These are phyloP conservation scores for Cremastobaeus sp. DNA, from an alignment of 2,888 invertebrate species.

Conservation along the genomic window DNA sequence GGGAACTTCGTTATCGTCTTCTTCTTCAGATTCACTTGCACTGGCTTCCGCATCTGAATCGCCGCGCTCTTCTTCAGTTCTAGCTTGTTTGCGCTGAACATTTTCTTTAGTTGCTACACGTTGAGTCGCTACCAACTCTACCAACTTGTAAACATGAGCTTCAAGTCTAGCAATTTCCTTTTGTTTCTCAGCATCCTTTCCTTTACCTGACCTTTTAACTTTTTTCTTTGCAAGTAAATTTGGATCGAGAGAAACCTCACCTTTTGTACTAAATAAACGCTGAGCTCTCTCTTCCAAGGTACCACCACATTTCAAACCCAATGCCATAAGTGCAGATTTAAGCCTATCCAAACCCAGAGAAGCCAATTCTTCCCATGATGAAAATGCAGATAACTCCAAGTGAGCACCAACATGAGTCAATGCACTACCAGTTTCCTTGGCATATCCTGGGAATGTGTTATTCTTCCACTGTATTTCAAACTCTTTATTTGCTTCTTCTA, in stretches of 20 bases:
- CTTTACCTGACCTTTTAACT: constrained; percentile 83
- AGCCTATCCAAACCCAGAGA: constrained; percentile 97
- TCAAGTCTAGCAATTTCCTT: constrained; percentile 93
- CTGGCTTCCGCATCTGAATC: constrained; percentile 95
- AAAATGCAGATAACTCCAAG: constrained; percentile 98
- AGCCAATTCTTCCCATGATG: constrained; percentile 97
- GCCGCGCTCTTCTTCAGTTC: constrained; percentile 94
- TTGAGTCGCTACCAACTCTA: constrained; percentile 90
- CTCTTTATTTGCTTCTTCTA: constrained; percentile 87
- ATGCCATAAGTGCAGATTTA: constrained; percentile 97
- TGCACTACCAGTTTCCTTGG: constrained; percentile 96
- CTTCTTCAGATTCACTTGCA: constrained; percentile 88
- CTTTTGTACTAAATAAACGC: constrained; percentile 96
- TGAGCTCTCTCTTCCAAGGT: constrained; percentile 98
- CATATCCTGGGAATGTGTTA: constrained; percentile 97
- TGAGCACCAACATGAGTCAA: constrained; percentile 96
- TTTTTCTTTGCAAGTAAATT: constrained; percentile 94
- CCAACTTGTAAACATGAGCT: constrained; percentile 92
- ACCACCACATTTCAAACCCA: constrained; percentile 98
- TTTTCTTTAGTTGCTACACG: constrained; percentile 97
- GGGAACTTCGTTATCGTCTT: constrained; percentile 95
- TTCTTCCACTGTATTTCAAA: constrained; percentile 93
- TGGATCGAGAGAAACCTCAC: constrained; percentile 94
- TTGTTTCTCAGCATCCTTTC: constrained; percentile 84
- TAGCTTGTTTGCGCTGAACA: constrained; percentile 97